Evolutionary conservation across 1,140 invertebrate genomes (phyloP), one percentile per base, ranked within the genome.

Genomic region (Stegodyphus mimosarum): DNA sequence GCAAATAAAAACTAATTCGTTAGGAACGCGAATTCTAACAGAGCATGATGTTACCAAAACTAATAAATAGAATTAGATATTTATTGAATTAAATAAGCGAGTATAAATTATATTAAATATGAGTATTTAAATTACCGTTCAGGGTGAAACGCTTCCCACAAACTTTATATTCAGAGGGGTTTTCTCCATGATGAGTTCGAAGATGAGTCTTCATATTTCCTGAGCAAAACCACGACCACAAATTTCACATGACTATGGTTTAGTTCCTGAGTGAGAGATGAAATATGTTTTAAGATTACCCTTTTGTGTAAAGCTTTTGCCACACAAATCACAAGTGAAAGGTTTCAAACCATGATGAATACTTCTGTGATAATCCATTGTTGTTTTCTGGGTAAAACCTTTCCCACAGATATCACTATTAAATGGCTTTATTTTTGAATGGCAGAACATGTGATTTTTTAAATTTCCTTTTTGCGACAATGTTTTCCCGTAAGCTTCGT

Each of bases 381-480:
- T 97, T 88, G 99, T 97, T 6, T 96, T 98, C 87, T 96, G 93
- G 17, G 88, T 88, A 91, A 98, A 98, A 17, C 97, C 96, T 91
- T 98, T 96, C 0, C 95, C 95, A 90, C 96, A 98, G 0, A 95
- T 93, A 13, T 93, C 92, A 91, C 96, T 98, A 18, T 95, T 96
- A 92, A 98, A n/a, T n/a, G 96, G 96, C 90, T 98, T 98, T 18
- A 96, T 92, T 6, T 96, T 96, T 1, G 96, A 97, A 91, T 98
- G 96, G 51, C 97, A 92, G 15, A 97, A 93, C 94, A 98, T 97
- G 91, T 99, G 98, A 6, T 98, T 99, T 91, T 99, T 99, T 11
- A 99, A 91, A 90, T 99, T 99, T 90, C 86, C 86, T 71, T 87
- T 87, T 48, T 80, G 79, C 18, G 94, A 95, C 89, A 95, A 95